Percentiles rank a stretch among this genome's conserved stretches.
These are phyloP conservation scores for Meganola albula DNA, from an alignment of 2,888 invertebrate genomes.

Conservation along the genomic window DNA sequence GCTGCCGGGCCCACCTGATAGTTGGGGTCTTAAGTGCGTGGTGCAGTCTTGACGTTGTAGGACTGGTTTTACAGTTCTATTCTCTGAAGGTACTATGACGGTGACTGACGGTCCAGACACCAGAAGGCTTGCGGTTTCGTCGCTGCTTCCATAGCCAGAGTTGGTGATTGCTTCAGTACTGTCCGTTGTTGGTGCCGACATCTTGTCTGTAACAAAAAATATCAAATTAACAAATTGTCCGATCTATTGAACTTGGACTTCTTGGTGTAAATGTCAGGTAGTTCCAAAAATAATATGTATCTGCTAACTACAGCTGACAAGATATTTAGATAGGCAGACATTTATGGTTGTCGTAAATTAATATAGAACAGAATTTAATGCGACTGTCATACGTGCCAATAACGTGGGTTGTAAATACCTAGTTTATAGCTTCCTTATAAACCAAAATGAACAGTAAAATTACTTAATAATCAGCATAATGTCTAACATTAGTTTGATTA, in stretches of 20 bases:
- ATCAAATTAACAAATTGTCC: constrained; percentile 1
- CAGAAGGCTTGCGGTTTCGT: constrained; percentile 89
- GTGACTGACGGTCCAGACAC: constrained; percentile 80
- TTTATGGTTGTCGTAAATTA: constrained; percentile 18
- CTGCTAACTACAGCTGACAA: too few relatives aligned
- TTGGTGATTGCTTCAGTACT: constrained; percentile 78
- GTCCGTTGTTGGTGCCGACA: constrained; percentile 72
- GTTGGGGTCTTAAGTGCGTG: constrained; percentile 83
- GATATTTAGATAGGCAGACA: constrained; percentile 6
- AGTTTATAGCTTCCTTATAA: constrained; percentile 19
- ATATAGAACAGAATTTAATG: constrained; percentile 12
- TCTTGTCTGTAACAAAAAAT: constrained; percentile 20
- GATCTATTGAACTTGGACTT: constrained; percentile 7
- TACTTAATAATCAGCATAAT: constrained; percentile 8
- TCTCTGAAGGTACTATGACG: constrained; percentile 67
- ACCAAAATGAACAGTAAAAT: constrained; percentile 16
- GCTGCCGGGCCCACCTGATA: constrained; percentile 85
- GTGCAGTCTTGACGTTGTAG: constrained; percentile 92
- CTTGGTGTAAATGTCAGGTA: constrained; percentile 8
- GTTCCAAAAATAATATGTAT: constrained; percentile 7
- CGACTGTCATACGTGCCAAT: constrained; percentile 12
- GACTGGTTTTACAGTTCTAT: constrained; percentile 83
- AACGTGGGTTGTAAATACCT: constrained; percentile 18
- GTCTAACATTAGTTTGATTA: too few relatives aligned
- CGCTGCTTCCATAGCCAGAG: constrained; percentile 85